Conservation (phyloP, 2,113 vertebrate species). For the Aphelocoma coerulescens region DNA sequence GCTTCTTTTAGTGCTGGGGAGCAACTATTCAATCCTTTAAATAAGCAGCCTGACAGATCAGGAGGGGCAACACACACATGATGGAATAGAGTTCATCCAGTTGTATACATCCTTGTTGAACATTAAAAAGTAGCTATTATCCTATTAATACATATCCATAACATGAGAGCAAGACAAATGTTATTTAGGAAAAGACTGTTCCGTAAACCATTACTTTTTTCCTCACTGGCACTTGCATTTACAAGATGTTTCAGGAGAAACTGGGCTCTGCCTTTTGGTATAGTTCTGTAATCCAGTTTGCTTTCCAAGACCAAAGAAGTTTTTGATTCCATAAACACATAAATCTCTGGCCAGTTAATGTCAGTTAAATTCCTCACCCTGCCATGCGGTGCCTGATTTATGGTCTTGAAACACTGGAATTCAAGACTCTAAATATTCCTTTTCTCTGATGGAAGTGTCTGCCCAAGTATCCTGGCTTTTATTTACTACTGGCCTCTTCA, state of each 20-base stretch:
- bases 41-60: neutral
- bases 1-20: neutral
- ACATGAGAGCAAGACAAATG: neutral
- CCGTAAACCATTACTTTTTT: neutral
- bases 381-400: neutral
- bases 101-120: rapidly evolving
- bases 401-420: neutral
- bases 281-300: neutral
- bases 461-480: neutral
- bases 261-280: neutral
- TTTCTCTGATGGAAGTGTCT: neutral
- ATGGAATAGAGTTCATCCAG: neutral
- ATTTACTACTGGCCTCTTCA: neutral
- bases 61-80: neutral
- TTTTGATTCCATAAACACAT: constrained; percentile 12
- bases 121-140: neutral
- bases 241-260: neutral
- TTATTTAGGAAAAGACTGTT: neutral
- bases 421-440: neutral
- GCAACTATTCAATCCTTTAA: neutral
- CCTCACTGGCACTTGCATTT: neutral
- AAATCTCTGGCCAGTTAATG: constrained; percentile 1
- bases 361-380: constrained; percentile 1
- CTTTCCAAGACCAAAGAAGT: neutral
- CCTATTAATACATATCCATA: neutral